Evolutionary conservation across 2,797 vertebrate species (phyloP), one percentile per base, ranked within the genome.

Genomic region (Halcyon leucocephala): DNA sequence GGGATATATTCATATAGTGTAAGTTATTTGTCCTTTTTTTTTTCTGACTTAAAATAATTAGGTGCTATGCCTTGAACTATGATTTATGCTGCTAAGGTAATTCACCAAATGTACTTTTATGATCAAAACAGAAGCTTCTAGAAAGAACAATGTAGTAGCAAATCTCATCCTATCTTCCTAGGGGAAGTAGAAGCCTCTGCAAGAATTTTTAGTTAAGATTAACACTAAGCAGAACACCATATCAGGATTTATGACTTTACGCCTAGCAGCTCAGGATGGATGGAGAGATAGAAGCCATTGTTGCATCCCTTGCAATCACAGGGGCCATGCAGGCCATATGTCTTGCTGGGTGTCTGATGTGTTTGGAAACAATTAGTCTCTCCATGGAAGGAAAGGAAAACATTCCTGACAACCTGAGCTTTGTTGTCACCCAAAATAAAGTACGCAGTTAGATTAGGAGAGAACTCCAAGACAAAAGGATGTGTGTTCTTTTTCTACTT

Each of bases 251-350:
- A 64, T 22, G 29, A 44, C 14, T 66, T 70, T 37, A 20, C 0
- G 60, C 2, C 3, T 66, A 39, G 24, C n/a, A 71, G 7, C 21
- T 84, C 44, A 71, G n/a, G 6, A 61, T 64, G 35, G 10, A 70
- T 28, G 26, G 31, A 58, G 16, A 6, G 4, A 42, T 69, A 42
- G 21, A 80, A 81, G 13, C 39, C 3, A 12, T 78, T 74, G 18
- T 81, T 89, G 19, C 6, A 29, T n/a, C 18, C 37, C 9, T 84
- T 74, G 79, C 20, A 82, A 26, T 14, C 54, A 52, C 24, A 52
- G 61, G 14, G 35, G 22, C 14, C 13, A 35, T 52, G 8, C 3
- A 42, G 17, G 3, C 2, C 10, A 0, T 44, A 26, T 52, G 18
- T 61, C 37, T 52, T 74, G 3, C 5, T 54, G 3, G 15, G 6